Base-by-base conservation (phyloP, 2,888 invertebrate species). In the Sphaerophoria rueppellii region DNA sequence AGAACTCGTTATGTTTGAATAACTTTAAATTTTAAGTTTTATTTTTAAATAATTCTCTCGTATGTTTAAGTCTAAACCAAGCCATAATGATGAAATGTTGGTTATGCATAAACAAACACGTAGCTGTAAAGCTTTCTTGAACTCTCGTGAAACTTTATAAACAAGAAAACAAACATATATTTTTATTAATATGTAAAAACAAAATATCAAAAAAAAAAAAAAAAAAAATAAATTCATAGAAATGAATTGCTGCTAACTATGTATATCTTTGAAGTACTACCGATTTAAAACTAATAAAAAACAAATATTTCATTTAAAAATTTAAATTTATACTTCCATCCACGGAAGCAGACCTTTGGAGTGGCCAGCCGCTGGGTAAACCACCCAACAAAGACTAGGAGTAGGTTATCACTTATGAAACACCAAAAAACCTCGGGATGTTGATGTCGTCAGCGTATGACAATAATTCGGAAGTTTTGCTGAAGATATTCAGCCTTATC, bases 231-330 rank as follows among this genome's bases (percentile, higher is more conserved):
- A 83, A 43, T 67, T 78, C 82, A 74, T 72, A 48, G 24, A 60
- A 75, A 80, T 80, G 75, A 76, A 83, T 75, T 48, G 40, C 40
- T 54, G 60, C 60, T 57, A 75, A 63, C 60, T 75, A 72, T 69
- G 79, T 69, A 79, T 80, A 52, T 76, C 11, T 65, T 57, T 71
- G 83, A 80, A 80, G 67, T 77, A 79, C 75, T 83, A 83, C 71
- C 57, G 71, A 83, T 72, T 70, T 76, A 52, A 69, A 83, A 67
- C 71, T 48, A 75, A 79, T 69, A 16, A 16, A 67, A 60, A 57
- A 67, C 46, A 72, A 75, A 67, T 67, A 43, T 43, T 43, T 11
- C 32, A 65, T 70, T 69, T 43, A n/a, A 73, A 69, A 55, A 37
- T 35, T 43, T 52, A 32, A 1, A 34, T 65, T 61, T 37, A 43